These are phyloP conservation scores for zebrafish (Danio rerio) DNA, from an alignment of 2,113 vertebrate genomes.

Conservation along the genomic window DNA sequence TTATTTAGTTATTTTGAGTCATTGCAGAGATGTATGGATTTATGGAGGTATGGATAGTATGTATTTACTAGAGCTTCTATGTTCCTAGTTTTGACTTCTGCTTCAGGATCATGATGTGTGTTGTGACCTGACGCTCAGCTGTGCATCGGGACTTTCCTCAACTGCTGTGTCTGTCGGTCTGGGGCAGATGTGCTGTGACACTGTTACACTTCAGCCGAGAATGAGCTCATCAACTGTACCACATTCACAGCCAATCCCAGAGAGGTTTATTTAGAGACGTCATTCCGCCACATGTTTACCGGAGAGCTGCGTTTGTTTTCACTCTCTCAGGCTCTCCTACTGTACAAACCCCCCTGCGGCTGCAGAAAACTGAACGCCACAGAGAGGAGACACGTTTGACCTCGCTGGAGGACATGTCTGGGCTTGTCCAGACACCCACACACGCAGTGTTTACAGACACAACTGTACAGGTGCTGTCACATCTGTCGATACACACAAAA, in stretches of 20 bases:
- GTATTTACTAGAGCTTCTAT: no score
- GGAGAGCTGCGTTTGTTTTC: background rate
- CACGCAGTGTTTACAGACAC: conserved; percentile 8
- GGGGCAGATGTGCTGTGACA: conserved; percentile 18
- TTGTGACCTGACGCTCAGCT: background rate
- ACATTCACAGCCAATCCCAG: conserved; percentile 22
- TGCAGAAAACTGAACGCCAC: background rate
- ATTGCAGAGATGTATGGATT: no score
- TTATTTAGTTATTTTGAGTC: no score
- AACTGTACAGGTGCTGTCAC: conserved; percentile 17
- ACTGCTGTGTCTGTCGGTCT: background rate
- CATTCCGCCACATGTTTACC: conserved; percentile 16
- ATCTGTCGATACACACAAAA: background rate
- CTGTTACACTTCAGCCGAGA: background rate
- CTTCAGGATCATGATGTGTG: no score
- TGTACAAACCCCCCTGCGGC: conserved; percentile 4
- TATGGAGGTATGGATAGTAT: no score
- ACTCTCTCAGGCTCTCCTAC: background rate
- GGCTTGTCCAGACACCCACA: background rate
- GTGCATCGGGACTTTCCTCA: conserved; percentile 10
- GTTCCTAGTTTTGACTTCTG: no score
- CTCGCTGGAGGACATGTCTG: background rate
- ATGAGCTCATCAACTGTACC: background rate
- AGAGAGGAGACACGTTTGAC: background rate
- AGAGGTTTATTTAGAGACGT: conserved; percentile 24